Conservation (phyloP, 2,888 invertebrate species). For the Dione vanillae region DNA sequence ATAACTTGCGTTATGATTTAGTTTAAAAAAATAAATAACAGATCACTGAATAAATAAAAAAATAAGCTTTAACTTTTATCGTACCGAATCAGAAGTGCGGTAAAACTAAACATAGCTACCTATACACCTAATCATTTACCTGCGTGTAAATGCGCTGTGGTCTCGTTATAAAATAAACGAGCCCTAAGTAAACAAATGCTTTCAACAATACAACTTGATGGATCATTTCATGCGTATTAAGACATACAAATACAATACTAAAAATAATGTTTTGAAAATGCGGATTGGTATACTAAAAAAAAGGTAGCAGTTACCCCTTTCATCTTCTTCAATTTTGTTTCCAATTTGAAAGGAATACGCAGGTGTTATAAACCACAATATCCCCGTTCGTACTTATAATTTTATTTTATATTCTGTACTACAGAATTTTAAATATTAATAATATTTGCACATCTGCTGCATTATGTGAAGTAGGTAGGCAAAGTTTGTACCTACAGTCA, state of each 20-base stretch:
- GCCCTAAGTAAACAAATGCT: slow-evolving; percentile 12
- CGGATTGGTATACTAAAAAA: background rate
- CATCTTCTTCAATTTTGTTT: background rate
- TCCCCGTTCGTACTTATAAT: background rate
- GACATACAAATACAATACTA: background rate
- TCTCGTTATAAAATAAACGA: slow-evolving; percentile 5
- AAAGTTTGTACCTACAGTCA: too few species aligned
- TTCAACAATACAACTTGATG: background rate
- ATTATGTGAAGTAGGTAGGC: background rate
- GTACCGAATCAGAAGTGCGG: background rate
- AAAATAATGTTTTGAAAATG: slow-evolving; percentile 12
- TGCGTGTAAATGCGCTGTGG: slow-evolving; percentile 7
- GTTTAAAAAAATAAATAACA: too few species aligned
- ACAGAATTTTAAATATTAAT: background rate
- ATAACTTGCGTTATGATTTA: too few species aligned
- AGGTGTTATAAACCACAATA: slow-evolving; percentile 10
- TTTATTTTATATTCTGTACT: background rate
- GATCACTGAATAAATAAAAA: too few species aligned
- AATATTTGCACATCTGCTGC: slow-evolving; percentile 4
- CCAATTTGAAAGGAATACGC: background rate
- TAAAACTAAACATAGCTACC: background rate
- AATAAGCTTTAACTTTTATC: too few species aligned
- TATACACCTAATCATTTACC: slow-evolving; percentile 4
- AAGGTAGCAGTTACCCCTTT: slow-evolving; percentile 2
- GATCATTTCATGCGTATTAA: slow-evolving; percentile 17